phyloP scores from a whole-genome alignment of 2,888 invertebrate species.

The Eilema caniola region DNA sequence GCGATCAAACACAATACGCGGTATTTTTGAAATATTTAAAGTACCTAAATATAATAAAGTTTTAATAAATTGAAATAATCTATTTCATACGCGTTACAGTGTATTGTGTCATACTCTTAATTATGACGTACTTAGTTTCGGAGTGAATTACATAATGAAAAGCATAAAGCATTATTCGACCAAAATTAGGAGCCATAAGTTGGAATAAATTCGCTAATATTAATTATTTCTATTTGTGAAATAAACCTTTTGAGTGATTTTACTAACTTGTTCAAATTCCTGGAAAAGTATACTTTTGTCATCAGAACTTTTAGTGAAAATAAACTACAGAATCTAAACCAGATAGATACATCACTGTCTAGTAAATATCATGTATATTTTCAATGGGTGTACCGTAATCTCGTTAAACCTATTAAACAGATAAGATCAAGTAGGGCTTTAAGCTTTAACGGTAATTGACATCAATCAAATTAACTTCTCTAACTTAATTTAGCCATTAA shows the following conservation, averaged over 20 bases:
- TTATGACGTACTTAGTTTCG: background rate
- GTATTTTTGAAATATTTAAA: background rate
- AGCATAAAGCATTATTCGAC: background rate
- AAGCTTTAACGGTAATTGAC: slow-evolving; percentile 74
- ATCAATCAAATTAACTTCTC: slow-evolving; percentile 74
- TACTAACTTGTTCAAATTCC: background rate
- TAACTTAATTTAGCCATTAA: slow-evolving; percentile 54
- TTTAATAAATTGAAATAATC: background rate
- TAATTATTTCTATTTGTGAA: background rate
- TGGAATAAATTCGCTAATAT: background rate
- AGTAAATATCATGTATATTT: slow-evolving; percentile 58
- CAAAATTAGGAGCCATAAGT: background rate
- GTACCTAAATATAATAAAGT: no score
- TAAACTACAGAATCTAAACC: background rate
- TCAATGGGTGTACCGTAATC: slow-evolving; percentile 73
- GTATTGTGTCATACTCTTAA: background rate
- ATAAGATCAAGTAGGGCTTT: slow-evolving; percentile 73
- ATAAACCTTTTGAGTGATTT: background rate
- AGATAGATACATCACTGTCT: background rate
- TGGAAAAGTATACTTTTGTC: background rate
- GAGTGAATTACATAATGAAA: background rate
- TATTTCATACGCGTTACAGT: background rate
- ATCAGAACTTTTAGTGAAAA: background rate
- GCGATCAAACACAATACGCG: no score
- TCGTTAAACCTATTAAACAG: slow-evolving; percentile 79